Base-by-base conservation (phyloP, 2,797 vertebrate genomes). In the Manis pentadactyla region DNA sequence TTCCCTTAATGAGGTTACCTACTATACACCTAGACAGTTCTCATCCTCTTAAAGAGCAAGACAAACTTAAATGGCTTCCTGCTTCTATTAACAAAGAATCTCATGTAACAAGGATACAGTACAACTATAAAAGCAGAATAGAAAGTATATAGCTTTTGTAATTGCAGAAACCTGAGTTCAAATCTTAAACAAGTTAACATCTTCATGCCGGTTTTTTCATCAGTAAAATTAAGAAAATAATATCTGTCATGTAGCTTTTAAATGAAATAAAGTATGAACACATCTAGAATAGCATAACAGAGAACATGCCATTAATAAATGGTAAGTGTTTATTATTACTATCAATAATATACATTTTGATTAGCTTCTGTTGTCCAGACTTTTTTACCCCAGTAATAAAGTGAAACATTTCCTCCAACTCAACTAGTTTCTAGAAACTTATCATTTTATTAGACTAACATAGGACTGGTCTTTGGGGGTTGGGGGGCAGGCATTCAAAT, bases 51-150 rank as follows among this genome's bases (percentile, higher is more conserved):
- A 84, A 90, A 87, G 34, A 94, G 4, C 42, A 82, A 92, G 63
- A 81, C 37, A 92, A 84, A 74, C 84, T 57, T 57, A 96, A 96
- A 94, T 14, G 61, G 31, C 63, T 93, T 94, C 66, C 55, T 81
- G 66, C 57, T 91, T 95, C 77, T 69, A 79, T n/a, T 55, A 84
- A 51, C 51, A 91, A 23, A 77, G 71, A 69, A 59, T 49, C 64
- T 59, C 66, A 66, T 51, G 29, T 59, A 73, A 31, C 19, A 66
- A 8, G 94, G 61, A 74, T 29, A 68, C 4, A 64, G 64, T 7
- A 12, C 31, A 88, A 91, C 81, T 77, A 93, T n/a, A 81, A 93
- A 66, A 91, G 73, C n/a, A 90, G 9, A 94, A 31, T 34, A 64
- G 39, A 68, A 85, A 68, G 31, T 25, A 57, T 7, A 14, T 51